Evolutionary conservation across 2,888 invertebrate genomes (phyloP), one percentile per base, ranked within the genome.

Genomic region (Labia minor): DNA sequence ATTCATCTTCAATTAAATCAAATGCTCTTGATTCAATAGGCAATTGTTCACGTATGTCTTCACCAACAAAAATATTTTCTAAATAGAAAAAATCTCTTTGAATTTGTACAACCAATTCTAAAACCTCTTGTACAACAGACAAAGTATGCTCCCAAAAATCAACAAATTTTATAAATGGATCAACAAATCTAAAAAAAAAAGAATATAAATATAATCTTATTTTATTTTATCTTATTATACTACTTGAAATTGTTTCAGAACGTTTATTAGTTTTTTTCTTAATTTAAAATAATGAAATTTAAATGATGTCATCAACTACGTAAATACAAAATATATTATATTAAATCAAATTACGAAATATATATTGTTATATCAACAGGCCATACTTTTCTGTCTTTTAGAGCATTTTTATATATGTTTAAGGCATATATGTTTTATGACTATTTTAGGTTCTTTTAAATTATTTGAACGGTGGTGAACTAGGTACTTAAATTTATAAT

Each of bases 81-180:
- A 94, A 80, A 76, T 94, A 93, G 70, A 92, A 79, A 83, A 91
- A 95, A 70, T 90, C 87, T 21, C 90, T 81, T 78, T 95, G 95
- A 0, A 93, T 91, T 74, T 83, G 82, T n/a, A 93, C 79, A 19
- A 88, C 82, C 73, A 85, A 82, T 79, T 94, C 94, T 62, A 93
- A 81, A 65, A 88, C 87, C 77, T 94, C 94, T 68, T 87, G 84
- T 8, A 94, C 85, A 69, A 87, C 87, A 1, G 92, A 89, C 67
- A 95, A 78, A 0, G 88, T 85, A 72, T 89, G 85, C 77, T 94
- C 94, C 92, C 93, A 93, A 74, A 86, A 85, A 74, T 93, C 90
- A 0, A 93, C 92, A 75, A 89, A 86, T 74, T 85, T 83, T 61
- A 87, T 85, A 75, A 95, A 95, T 0, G 93, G 91, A 74, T 92